phyloP scores from a whole-genome alignment of 2,113 vertebrate genomes.

The Nyctibius bracteatus region DNA sequence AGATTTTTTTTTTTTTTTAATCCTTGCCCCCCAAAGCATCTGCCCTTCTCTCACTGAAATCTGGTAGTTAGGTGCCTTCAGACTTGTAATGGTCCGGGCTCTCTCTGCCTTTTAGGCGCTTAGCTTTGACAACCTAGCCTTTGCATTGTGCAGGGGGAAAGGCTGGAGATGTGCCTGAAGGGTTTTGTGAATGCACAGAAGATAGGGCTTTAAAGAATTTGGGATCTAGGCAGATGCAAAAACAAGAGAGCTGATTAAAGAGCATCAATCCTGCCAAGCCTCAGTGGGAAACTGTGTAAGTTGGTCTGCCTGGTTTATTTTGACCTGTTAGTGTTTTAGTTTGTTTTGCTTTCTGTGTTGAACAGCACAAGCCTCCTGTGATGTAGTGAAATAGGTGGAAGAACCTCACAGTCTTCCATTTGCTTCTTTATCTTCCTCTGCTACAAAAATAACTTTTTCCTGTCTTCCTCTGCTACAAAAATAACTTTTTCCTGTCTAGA shows the following conservation, averaged over 20 bases:
- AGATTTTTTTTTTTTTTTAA: neutral
- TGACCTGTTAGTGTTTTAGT: neutral
- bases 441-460: neutral
- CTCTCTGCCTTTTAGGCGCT: neutral
- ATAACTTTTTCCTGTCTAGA: neutral
- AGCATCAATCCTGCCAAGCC: neutral
- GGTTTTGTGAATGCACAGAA: neutral
- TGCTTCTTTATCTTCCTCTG: neutral
- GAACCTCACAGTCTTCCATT: neutral
- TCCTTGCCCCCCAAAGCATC: rapidly evolving
- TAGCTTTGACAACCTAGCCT: neutral
- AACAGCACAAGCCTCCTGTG: neutral
- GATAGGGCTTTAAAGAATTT: neutral
- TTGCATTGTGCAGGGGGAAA: neutral
- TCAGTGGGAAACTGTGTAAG: neutral
- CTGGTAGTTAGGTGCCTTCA: neutral
- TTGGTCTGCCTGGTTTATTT: neutral
- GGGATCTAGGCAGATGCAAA: neutral
- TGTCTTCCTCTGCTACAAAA: neutral
- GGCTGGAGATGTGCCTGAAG: neutral
- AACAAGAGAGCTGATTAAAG: neutral
- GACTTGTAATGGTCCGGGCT: neutral
- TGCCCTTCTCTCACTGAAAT: neutral
- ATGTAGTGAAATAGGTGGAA: neutral
- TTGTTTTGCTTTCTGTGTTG: neutral